Base-by-base conservation (phyloP, 2,888 invertebrate genomes). In the Elysia crispata region DNA sequence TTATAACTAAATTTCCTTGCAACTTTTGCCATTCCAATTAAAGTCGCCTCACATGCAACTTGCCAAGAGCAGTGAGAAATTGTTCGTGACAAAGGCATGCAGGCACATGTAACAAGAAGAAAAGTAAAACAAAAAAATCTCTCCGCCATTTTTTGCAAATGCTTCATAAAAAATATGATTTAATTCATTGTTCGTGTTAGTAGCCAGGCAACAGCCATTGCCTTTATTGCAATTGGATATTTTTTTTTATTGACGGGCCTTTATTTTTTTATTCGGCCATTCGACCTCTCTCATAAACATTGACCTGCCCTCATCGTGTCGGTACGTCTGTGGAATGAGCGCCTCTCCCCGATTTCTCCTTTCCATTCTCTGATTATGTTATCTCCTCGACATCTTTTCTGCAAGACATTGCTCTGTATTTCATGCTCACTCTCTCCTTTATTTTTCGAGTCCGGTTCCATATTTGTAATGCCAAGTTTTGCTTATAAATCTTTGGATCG, bases 71-170 rank as follows among this genome's bases (percentile, higher is more conserved):
- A 41, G 41, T 41, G 76, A 8, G 54, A 23, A 31, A 50, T 50
- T 31, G n/a, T 67, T 54, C 15, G 54, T 31, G 76, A 76, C 67
- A 67, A 50, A 25, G 67, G 49, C 76, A 3, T 6, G 41, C 41
- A 41, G 41, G 41, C 5, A 41, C 0, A 30, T 31, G 60, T 31
- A 6, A 74, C 31, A 64, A 50, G 76, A 76, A 75, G 75, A 31
- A 28, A 60, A 41, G 33, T 28, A 1, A 1, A 66, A 18, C 66
- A 28, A 18, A 66, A 23, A 28, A 18, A 6, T 11, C 1, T 6
- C 1, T 3, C 30, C 30, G 23, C 30, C 25, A 28, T 28, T 25
- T 30, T 66, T 11, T 3, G 5, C 41, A 41, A 41, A 41, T 6
- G 41, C 41, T 41, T 11, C 41, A 41, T 41, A 41, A 41, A 41